phyloP scores from a whole-genome alignment of 2,888 invertebrate genomes.

The Biston stratarius region DNA sequence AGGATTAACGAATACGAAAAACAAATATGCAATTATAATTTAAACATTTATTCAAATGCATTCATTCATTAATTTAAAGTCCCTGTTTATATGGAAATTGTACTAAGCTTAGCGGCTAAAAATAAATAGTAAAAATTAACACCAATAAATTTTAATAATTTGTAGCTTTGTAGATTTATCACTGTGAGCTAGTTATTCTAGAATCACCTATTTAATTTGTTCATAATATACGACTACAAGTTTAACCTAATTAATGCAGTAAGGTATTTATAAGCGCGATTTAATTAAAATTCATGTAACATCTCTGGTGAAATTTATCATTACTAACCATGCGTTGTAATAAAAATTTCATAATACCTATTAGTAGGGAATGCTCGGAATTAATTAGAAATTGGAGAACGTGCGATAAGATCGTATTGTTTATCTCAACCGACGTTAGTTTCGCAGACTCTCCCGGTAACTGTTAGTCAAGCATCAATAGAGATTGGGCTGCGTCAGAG shows the following conservation, averaged over 20 bases:
- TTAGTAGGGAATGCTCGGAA: slow-evolving; percentile 72
- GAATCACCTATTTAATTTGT: slow-evolving; percentile 10
- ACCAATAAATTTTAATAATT: slow-evolving; percentile 3
- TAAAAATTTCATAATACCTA: slow-evolving; percentile 78
- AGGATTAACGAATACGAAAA: slow-evolving; percentile 9
- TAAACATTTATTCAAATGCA: slow-evolving; percentile 17
- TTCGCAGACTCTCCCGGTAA: slow-evolving; percentile 30
- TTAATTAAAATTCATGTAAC: slow-evolving; percentile 60
- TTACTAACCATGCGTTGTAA: slow-evolving; percentile 62
- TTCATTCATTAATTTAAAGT: background rate
- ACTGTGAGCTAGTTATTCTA: slow-evolving; percentile 1
- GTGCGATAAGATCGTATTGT: slow-evolving; percentile 60
- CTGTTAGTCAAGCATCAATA: background rate
- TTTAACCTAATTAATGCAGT: slow-evolving; percentile 36
- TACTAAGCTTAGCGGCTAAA: slow-evolving; percentile 4
- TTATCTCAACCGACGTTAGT: slow-evolving; percentile 24
- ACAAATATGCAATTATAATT: slow-evolving; percentile 9
- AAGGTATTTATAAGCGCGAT: slow-evolving; percentile 52
- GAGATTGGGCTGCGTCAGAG: background rate
- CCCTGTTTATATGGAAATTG: slow-evolving; percentile 1
- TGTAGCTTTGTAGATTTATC: background rate
- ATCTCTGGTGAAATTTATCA: slow-evolving; percentile 61
- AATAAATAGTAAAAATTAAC: background rate
- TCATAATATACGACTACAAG: slow-evolving; percentile 14
- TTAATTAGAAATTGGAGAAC: slow-evolving; percentile 78